Conservation (phyloP, 2,113 vertebrate genomes). For the Oncorhynchus nerka region DNA sequence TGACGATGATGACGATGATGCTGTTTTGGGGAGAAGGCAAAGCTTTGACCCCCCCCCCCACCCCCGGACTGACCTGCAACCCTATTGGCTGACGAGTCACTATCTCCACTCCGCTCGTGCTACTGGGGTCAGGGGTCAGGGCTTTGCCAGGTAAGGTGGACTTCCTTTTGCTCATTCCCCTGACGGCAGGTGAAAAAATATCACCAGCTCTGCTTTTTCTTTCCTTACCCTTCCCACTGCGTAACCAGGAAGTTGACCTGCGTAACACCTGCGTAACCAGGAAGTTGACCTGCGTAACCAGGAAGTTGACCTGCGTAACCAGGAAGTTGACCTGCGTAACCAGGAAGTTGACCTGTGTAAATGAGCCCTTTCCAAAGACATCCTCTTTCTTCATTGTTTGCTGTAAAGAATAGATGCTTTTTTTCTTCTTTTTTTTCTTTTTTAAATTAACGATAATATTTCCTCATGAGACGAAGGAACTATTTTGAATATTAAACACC, state of each 20-base stretch:
- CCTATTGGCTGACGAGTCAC: slow-evolving; percentile 40
- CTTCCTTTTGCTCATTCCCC: slow-evolving; percentile 68
- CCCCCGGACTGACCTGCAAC: slow-evolving; percentile 38
- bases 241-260: too few relatives aligned
- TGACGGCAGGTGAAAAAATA: slow-evolving; percentile 67
- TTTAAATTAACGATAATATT: slow-evolving; percentile 51
- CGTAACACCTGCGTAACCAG: too few relatives aligned
- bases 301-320: too few relatives aligned
- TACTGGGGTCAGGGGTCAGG: slow-evolving; percentile 51
- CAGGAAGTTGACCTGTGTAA: slow-evolving; percentile 28
- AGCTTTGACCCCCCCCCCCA: slow-evolving; percentile 44
- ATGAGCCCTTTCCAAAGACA: slow-evolving; percentile 69
- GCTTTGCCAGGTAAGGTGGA: slow-evolving; percentile 51
- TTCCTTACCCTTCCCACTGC: slow-evolving; percentile 50
- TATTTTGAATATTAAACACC: slow-evolving; percentile 80
- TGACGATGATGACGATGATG: slow-evolving; percentile 36
- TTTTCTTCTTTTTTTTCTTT: too few relatives aligned
- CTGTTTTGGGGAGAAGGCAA: slow-evolving; percentile 37
- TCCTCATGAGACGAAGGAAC: slow-evolving; percentile 76
- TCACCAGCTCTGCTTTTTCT: slow-evolving; percentile 73
- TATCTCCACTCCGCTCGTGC: slow-evolving; percentile 47
- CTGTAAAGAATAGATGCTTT: slow-evolving; percentile 77
- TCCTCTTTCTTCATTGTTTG: slow-evolving; percentile 72
- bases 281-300: too few relatives aligned
- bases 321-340: too few relatives aligned